phyloP scores from a whole-genome alignment of 2,797 vertebrate genomes.

The Diplodus puntazzo region DNA sequence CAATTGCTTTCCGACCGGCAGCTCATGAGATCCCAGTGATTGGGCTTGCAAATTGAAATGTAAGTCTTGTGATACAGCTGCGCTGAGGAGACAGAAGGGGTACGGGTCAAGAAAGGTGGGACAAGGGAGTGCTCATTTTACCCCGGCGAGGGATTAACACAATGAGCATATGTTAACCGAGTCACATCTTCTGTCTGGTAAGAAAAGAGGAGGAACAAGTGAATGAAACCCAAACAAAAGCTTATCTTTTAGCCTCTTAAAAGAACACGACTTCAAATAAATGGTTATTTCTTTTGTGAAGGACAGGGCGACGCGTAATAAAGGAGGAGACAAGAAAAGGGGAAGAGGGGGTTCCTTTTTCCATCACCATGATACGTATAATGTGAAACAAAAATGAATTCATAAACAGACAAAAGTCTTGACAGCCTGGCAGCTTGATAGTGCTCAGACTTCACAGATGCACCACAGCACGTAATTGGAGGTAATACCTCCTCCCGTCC shows the following conservation, averaged over 20 bases:
- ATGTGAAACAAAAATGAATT: conserved; percentile 56
- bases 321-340: conserved; percentile 35
- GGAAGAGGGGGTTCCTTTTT: conserved; percentile 35
- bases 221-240: conserved; percentile 65
- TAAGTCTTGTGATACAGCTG: conserved; percentile 73
- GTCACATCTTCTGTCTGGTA: conserved; percentile 70
- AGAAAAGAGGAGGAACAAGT: conserved; percentile 57
- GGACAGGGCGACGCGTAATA: conserved; percentile 39
- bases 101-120: conserved; percentile 67
- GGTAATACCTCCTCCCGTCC: conserved; percentile 59
- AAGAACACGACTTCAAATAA: conserved; percentile 60
- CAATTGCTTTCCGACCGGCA: conserved; percentile 65
- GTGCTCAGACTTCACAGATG: conserved; percentile 55
- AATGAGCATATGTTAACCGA: conserved; percentile 72
- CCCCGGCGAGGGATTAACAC: conserved; percentile 73
- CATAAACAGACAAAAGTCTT: conserved; percentile 50
- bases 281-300: conserved; percentile 48
- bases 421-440: conserved; percentile 61
- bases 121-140: conserved; percentile 70
- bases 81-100: conserved; percentile 56
- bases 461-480: conserved; percentile 72
- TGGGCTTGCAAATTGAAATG: conserved; percentile 79
- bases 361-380: conserved; percentile 46
- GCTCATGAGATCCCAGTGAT: conserved; percentile 74
- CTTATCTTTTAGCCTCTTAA: conserved; percentile 55